phyloP scores from a whole-genome alignment of 2,888 invertebrate species.

The Aphelenchoides bicaudatus region DNA sequence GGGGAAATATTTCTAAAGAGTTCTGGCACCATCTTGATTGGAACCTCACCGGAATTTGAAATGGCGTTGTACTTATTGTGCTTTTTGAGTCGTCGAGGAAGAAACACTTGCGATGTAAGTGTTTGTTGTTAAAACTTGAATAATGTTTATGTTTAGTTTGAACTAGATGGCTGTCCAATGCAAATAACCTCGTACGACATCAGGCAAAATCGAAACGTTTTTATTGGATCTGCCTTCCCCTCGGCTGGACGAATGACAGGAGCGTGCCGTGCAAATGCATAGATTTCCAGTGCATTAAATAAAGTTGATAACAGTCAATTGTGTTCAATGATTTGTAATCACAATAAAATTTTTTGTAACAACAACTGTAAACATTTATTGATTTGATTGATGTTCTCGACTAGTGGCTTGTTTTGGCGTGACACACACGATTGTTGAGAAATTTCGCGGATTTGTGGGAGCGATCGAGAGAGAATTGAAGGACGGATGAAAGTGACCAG shows the following conservation, averaged over 20 bases:
- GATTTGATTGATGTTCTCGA: too few relatives aligned
- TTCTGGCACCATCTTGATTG: slow-evolving; percentile 50
- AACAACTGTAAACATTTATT: too few relatives aligned
- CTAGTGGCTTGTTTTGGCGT: too few relatives aligned
- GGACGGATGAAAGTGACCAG: too few relatives aligned
- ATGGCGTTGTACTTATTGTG: slow-evolving; percentile 84
- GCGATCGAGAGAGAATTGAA: too few relatives aligned
- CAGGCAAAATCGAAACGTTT: slow-evolving; percentile 49
- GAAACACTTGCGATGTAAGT: slow-evolving; percentile 62
- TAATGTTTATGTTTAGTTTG: slow-evolving; percentile 37
- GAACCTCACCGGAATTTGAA: slow-evolving; percentile 79
- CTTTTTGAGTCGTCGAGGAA: slow-evolving; percentile 74
- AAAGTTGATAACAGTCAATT: not conserved
- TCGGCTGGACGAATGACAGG: slow-evolving; percentile 54
- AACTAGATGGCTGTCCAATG: slow-evolving; percentile 55
- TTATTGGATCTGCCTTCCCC: slow-evolving; percentile 52
- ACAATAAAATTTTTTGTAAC: too few relatives aligned
- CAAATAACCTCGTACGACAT: slow-evolving; percentile 55
- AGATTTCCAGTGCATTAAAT: not conserved
- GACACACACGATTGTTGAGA: too few relatives aligned
- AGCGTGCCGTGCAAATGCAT: slow-evolving; percentile 34
- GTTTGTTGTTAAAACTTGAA: not conserved
- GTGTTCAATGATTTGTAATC: not conserved
- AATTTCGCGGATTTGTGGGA: too few relatives aligned
- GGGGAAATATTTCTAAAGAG: slow-evolving; percentile 44